Evolutionary conservation across 2,797 vertebrate species (phyloP).

Genomic region (Sebastes hopkinsi): DNA sequence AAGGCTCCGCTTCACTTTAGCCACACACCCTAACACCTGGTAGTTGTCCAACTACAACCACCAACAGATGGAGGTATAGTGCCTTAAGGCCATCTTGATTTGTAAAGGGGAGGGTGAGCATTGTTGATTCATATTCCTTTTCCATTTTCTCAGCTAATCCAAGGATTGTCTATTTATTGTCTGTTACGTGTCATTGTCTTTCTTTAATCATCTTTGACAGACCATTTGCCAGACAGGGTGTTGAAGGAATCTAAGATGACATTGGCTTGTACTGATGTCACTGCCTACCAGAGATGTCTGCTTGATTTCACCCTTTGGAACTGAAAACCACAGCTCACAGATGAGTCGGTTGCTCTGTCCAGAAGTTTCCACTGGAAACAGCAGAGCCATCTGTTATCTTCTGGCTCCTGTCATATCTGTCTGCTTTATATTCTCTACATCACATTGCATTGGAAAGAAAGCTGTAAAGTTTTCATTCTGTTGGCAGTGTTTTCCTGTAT

Average conservation of each 20-base stretch:
- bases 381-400: constrained; percentile 54
- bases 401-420: constrained; percentile 11
- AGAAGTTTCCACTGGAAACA: constrained; percentile 60
- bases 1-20: neutral
- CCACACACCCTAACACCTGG: neutral
- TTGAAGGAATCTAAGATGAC: constrained; percentile 56
- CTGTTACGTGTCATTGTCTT: constrained; percentile 11
- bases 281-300: constrained; percentile 57
- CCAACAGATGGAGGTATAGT: neutral
- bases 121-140: neutral
- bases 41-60: constrained; percentile 12
- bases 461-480: constrained; percentile 3
- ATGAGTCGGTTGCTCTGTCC: constrained; percentile 47
- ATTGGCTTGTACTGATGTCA: constrained; percentile 51
- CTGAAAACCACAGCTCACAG: constrained; percentile 55
- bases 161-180: constrained; percentile 7
- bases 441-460: constrained; percentile 21
- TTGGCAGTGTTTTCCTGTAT: constrained; percentile 16
- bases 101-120: neutral
- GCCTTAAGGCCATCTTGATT: neutral
- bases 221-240: constrained; percentile 41
- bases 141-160: neutral
- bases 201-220: constrained; percentile 11
- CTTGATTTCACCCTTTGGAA: constrained; percentile 61
- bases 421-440: constrained; percentile 36